phyloP scores from a whole-genome alignment of 2,888 invertebrate genomes.

The Aproaerema taeniolella region DNA sequence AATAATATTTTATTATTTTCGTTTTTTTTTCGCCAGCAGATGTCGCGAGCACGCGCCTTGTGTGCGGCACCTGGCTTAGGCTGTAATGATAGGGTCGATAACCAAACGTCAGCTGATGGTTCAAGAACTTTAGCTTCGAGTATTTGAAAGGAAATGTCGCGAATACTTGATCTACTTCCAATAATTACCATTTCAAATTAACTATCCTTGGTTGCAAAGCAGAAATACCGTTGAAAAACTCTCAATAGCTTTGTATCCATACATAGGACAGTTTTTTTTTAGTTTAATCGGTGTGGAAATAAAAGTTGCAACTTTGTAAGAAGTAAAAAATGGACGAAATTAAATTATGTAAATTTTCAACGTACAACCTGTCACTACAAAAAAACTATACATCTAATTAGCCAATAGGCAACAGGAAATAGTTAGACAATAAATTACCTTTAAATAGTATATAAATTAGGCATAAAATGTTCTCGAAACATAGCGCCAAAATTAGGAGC shows the following conservation, averaged over 20 bases:
- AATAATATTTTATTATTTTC: slow-evolving; percentile 44
- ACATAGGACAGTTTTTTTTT: too few species aligned
- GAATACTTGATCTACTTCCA: background rate
- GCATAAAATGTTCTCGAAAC: background rate
- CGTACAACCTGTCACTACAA: too few species aligned
- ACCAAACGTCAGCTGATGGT: slow-evolving; percentile 31
- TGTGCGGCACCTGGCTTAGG: slow-evolving; percentile 55
- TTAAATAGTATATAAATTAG: background rate
- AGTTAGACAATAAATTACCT: background rate
- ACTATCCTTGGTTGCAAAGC: too few species aligned
- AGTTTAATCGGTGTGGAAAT: too few species aligned
- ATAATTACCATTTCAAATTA: too few species aligned
- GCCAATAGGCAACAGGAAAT: slow-evolving; percentile 3
- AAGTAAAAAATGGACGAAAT: too few species aligned
- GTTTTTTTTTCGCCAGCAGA: slow-evolving; percentile 52
- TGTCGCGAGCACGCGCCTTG: slow-evolving; percentile 63
- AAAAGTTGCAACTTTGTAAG: too few species aligned
- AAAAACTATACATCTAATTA: too few species aligned
- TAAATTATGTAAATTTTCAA: too few species aligned
- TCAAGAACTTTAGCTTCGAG: slow-evolving; percentile 16
- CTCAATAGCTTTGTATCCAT: too few species aligned
- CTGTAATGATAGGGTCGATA: slow-evolving; percentile 47
- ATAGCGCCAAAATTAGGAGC: background rate
- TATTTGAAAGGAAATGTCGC: slow-evolving; percentile 9
- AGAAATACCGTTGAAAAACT: too few species aligned